These are phyloP conservation scores for Drosophila melanosoma DNA, from an alignment of 2,888 invertebrate species.

Conservation along the genomic window DNA sequence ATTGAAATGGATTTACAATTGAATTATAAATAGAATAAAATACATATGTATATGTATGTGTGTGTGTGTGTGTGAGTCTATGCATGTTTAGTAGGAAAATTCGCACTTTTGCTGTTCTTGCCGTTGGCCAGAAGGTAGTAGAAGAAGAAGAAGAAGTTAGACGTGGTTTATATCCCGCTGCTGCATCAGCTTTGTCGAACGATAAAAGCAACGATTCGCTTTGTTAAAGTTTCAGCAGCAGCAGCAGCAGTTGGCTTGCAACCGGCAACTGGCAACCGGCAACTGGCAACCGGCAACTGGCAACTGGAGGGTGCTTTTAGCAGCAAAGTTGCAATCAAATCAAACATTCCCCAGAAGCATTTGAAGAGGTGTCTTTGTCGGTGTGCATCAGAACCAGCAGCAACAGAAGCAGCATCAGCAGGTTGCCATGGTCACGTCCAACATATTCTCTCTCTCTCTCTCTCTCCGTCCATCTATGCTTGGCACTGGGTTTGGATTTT, in stretches of 20 bases:
- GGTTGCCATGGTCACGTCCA: conserved; percentile 73
- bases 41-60: conserved; percentile 45
- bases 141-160: background rate
- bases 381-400: conserved; percentile 1
- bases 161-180: background rate
- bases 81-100: conserved; percentile 37
- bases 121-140: background rate
- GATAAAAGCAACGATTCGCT: conserved; percentile 64
- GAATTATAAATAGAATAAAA: conserved; percentile 80
- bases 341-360: conserved; percentile 75
- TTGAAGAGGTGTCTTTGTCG: conserved; percentile 63
- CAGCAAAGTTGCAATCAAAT: conserved; percentile 72
- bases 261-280: conserved; percentile 36
- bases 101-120: conserved; percentile 47
- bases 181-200: conserved; percentile 23
- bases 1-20: conserved; percentile 81
- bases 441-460: conserved; percentile 44
- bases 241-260: conserved; percentile 56
- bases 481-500: conserved; percentile 30
- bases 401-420: conserved; percentile 27
- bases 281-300: conserved; percentile 29
- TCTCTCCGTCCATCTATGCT: conserved; percentile 3
- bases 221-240: conserved; percentile 71
- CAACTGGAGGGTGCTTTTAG: conserved; percentile 46
- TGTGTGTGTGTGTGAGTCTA: background rate